Evolutionary conservation across 1,140 invertebrate species (phyloP), one percentile per base, ranked within the genome.

Genomic region (Orchesella cincta): DNA sequence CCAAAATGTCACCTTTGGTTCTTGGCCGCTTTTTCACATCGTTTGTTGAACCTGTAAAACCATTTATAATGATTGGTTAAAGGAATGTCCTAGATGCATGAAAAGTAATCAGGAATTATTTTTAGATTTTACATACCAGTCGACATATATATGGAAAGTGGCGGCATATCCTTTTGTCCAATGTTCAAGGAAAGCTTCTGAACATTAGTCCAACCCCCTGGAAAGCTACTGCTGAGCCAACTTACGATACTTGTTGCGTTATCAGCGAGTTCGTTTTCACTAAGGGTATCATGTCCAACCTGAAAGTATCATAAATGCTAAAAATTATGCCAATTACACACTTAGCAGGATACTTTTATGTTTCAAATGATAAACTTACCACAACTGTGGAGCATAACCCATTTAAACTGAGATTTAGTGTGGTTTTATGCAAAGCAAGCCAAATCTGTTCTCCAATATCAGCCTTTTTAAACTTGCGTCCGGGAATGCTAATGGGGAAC

Each of bases 161-260:
- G 77, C 5, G 80, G 78, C 67, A 71, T 71, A 54, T 64, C 34
- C 35, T 34, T 29, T 8, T 34, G 28, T 23, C 77, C 75, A 28
- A 36, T 74, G 26, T 72, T 28, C n/a, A 82, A 3, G 8, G 75
- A 73, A 20, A 82, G 67, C 70, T 79, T 79, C 2, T 57, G 29
- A 62, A 82, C 76, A 73, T 82, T 82, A 70, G 31, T 12, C 77
- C 77, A 82, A 1, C 78, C 75, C 62, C 81, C 81, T 36, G 81
- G 81, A 64, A 73, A 82, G 18, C 62, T 73, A n/a, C 62, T 70
- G 0, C 16, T 39, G 5, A 80, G 33, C 75, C 74, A 79, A 28
- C 57, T 28, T 16, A 29, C 31, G 14, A 82, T 75, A 62, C 76
- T 80, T 0, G 28, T 39, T 20, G 80, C 39, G 36, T 82, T 82